Percentiles rank a stretch among this genome's conserved stretches.
These are phyloP conservation scores for Coryphaenoides rupestris DNA, from an alignment of 2,113 vertebrate genomes.

Conservation along the genomic window DNA sequence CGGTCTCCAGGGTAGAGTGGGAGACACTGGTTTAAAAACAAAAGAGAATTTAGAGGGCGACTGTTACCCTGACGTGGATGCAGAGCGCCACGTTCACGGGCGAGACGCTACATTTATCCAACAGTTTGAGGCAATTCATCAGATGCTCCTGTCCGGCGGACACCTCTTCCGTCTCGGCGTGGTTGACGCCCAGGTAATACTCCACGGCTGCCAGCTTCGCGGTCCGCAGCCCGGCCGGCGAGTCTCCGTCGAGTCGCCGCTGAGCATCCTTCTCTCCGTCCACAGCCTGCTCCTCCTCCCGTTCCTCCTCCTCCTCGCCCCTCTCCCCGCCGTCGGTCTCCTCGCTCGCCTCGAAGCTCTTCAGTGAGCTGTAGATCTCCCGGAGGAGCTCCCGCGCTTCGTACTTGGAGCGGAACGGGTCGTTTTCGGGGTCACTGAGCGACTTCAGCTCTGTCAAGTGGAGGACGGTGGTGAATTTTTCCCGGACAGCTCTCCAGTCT, in stretches of 20 bases:
- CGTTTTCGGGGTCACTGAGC: slow-evolving; percentile 85
- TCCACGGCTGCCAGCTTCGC: slow-evolving; percentile 83
- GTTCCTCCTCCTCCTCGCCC: too few species aligned
- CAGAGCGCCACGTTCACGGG: slow-evolving; percentile 82
- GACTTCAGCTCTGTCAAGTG: slow-evolving; percentile 81
- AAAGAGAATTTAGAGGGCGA: too few species aligned
- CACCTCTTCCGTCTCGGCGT: slow-evolving; percentile 92
- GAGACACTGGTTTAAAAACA: too few species aligned
- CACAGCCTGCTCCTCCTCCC: slow-evolving; percentile 36
- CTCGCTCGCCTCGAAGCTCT: slow-evolving; percentile 70
- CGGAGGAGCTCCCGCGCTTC: slow-evolving; percentile 83
- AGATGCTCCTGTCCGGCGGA: slow-evolving; percentile 93
- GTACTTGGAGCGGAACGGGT: slow-evolving; percentile 94
- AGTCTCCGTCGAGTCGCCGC: slow-evolving; percentile 58
- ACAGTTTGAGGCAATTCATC: slow-evolving; percentile 81
- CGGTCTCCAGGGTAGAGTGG: too few species aligned
- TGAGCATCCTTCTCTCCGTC: slow-evolving; percentile 45
- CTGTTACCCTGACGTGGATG: slow-evolving; percentile 86
- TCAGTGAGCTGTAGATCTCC: slow-evolving; percentile 83
- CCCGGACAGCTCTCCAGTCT: slow-evolving; percentile 76
- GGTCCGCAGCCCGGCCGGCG: slow-evolving; percentile 58
- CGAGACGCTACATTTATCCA: slow-evolving; percentile 77
- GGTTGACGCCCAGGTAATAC: slow-evolving; percentile 91
- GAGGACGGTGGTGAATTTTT: slow-evolving; percentile 82
- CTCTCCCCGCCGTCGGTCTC: slow-evolving; percentile 37